Evolutionary conservation across 2,797 vertebrate species (phyloP).

Genomic region (Uromys caudimaculatus): DNA sequence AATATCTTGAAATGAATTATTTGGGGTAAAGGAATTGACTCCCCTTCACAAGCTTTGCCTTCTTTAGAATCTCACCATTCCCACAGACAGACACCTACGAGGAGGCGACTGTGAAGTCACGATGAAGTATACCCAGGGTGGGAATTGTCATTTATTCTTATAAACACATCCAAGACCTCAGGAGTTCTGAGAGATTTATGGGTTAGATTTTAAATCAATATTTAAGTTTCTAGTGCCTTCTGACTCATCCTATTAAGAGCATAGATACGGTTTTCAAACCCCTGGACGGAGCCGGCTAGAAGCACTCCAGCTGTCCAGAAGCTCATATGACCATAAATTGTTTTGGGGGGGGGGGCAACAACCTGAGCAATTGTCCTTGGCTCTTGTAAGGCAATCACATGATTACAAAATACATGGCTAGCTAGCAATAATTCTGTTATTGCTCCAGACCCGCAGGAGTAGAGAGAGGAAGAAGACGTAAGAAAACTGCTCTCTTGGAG

Average conservation of each 20-base stretch:
- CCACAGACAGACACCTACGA: not conserved
- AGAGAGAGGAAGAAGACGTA: conserved; percentile 35
- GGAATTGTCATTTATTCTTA: conserved; percentile 49
- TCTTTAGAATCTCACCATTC: not conserved
- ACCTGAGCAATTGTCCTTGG: conserved; percentile 62
- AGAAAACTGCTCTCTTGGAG: conserved; percentile 64
- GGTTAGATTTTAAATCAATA: conserved; percentile 47
- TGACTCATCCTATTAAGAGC: conserved; percentile 44
- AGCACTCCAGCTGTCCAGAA: conserved; percentile 69
- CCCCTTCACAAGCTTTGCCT: not conserved
- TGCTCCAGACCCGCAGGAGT: conserved; percentile 54
- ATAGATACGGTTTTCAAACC: conserved; percentile 57
- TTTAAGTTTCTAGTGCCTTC: not conserved
- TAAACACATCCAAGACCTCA: not conserved
- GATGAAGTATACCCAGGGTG: not conserved
- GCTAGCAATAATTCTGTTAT: conserved; percentile 68
- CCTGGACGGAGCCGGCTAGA: conserved; percentile 16
- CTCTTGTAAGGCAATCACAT: conserved; percentile 75
- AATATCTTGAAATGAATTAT: not conserved
- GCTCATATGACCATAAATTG: conserved; percentile 64
- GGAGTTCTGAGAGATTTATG: not conserved
- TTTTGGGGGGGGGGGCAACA: conserved; percentile 49
- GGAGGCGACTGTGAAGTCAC: not conserved
- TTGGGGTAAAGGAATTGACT: conserved; percentile 23
- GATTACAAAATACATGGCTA: conserved; percentile 62